Evolutionary conservation across 2,888 invertebrate species (phyloP), one percentile per base, ranked within the genome.

Genomic region (Folsomia candida): DNA sequence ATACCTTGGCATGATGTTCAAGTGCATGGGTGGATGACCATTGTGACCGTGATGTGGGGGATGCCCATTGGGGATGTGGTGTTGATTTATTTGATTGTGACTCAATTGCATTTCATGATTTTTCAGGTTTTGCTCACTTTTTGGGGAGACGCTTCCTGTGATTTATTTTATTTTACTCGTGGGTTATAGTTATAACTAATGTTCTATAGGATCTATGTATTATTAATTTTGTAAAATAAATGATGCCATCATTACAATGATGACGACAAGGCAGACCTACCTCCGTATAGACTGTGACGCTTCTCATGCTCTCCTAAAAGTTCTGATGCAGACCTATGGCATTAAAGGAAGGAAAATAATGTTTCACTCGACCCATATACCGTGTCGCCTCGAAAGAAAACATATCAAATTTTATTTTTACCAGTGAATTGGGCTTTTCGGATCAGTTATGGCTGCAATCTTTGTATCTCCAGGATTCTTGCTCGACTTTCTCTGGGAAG

Each of bases 261-360:
- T n/a, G n/a, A n/a, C n/a, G n/a, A n/a, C n/a, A n/a, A n/a, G n/a
- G n/a, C n/a, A n/a, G n/a, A n/a, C n/a, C n/a, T n/a, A n/a, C 76
- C 77, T 28, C 75, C 78, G 79, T 84, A 81, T 0, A 87, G 86
- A 77, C 86, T 87, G 73, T 85, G 85, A 20, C 87, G 81, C 59
- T 86, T 81, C 80, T 87, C 87, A 78, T 87, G 87, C 78, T 87
- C 87, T 74, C 86, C 86, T 1, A 88, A 81, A 9, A 88, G 81
- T 78, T 88, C 87, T 1, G 86, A 86, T 1, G 88, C 87, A 37
- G 86, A n/a, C n/a, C n/a, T n/a, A n/a, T n/a, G n/a, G n/a, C n/a
- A n/a, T n/a, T n/a, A n/a, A n/a, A n/a, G n/a, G n/a, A n/a, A n/a
- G n/a, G n/a, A n/a, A n/a, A n/a, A n/a, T n/a, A n/a, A n/a, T n/a